Evolutionary conservation across 2,888 invertebrate genomes (phyloP).

Genomic region (Amphipyra berbera): DNA sequence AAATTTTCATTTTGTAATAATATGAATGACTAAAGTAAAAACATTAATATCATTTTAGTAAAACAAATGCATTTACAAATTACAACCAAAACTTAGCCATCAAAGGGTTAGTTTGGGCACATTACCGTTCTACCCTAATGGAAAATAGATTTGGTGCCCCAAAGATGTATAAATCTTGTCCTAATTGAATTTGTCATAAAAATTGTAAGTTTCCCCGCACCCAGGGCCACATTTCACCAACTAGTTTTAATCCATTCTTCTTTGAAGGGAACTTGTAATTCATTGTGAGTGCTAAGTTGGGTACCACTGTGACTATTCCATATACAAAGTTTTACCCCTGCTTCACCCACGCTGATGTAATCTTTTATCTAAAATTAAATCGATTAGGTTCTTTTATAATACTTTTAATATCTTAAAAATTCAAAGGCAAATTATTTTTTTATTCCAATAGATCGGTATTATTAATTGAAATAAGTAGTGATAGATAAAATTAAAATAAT

Average conservation of each 20-base stretch:
- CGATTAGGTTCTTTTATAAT: constrained; percentile 21
- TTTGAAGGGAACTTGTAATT: constrained; percentile 88
- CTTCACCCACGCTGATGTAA: constrained; percentile 79
- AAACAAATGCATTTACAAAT: constrained; percentile 73
- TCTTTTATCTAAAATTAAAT: constrained; percentile 68
- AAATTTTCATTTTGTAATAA: not conserved
- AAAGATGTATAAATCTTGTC: constrained; percentile 81
- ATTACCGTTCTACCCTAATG: constrained; percentile 62
- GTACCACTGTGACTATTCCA: constrained; percentile 76
- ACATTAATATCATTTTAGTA: constrained; percentile 67
- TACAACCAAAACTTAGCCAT: constrained; percentile 72
- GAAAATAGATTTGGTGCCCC: constrained; percentile 72
- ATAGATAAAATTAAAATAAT: too few relatives aligned
- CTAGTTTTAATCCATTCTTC: constrained; percentile 89
- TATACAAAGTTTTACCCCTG: constrained; percentile 79
- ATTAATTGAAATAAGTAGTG: too few relatives aligned
- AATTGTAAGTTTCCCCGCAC: constrained; percentile 86
- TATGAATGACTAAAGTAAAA: constrained; percentile 59
- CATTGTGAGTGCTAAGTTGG: constrained; percentile 89
- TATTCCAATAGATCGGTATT: too few relatives aligned
- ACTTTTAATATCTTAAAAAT: too few relatives aligned
- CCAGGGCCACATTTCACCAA: constrained; percentile 81
- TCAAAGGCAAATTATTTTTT: too few relatives aligned
- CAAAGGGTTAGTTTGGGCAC: constrained; percentile 66
- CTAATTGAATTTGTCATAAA: constrained; percentile 89